Percentiles rank a stretch among this genome's conserved stretches.
phyloP scores from a whole-genome alignment of 2,888 invertebrate genomes.

The Notodonta dromedarius region DNA sequence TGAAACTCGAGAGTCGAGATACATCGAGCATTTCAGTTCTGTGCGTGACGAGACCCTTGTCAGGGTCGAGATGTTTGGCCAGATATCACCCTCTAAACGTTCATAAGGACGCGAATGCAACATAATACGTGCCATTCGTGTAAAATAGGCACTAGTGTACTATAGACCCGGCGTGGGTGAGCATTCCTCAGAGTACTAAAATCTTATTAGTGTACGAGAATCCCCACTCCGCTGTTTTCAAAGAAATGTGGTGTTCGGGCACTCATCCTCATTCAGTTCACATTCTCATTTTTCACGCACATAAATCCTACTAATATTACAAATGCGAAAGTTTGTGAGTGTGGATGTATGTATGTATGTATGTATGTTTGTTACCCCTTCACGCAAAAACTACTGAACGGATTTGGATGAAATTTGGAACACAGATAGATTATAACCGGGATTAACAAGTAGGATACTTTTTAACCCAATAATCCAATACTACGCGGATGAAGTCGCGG shows the following conservation, averaged over 20 bases:
- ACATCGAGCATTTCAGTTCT: constrained; percentile 28
- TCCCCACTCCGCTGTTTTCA: not conserved
- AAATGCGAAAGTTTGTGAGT: no score
- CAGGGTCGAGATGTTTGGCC: constrained; percentile 35
- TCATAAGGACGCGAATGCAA: constrained; percentile 34
- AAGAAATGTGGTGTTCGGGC: not conserved
- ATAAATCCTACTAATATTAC: no score
- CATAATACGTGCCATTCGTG: constrained; percentile 32
- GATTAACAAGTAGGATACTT: no score
- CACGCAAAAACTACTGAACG: no score
- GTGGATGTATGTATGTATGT: no score
- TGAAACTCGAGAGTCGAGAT: constrained; percentile 23
- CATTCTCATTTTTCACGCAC: no score
- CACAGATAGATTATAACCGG: no score
- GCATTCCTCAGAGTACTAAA: not conserved
- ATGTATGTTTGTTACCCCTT: no score
- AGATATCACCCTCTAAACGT: constrained; percentile 43
- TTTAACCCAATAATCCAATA: no score
- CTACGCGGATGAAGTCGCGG: no score
- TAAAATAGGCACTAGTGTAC: constrained; percentile 23
- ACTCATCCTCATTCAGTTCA: no score
- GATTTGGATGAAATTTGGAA: no score
- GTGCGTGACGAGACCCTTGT: constrained; percentile 33
- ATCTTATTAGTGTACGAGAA: constrained; percentile 1
- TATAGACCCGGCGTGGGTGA: constrained; percentile 1